A percentile compares a stretch with the other conserved stretches of the same genome.
phyloP scores from a whole-genome alignment of 2,113 vertebrate species.

The Aspiorhynchus laticeps region DNA sequence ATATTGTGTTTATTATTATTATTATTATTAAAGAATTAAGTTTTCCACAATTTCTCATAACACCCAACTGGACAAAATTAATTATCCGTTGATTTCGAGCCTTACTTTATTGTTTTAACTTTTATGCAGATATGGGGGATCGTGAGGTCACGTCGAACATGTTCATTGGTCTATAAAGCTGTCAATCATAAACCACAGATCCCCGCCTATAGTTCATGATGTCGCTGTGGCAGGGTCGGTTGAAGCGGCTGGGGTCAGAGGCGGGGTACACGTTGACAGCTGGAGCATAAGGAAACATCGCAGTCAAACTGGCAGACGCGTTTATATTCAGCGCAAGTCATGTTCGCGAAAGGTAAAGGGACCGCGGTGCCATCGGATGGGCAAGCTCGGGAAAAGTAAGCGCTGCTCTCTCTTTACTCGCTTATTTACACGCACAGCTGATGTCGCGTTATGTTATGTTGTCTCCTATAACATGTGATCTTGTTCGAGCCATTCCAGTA shows the following conservation, averaged over 20 bases:
- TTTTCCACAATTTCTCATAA: too few relatives aligned
- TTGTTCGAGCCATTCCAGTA: neutral
- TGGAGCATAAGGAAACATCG: slow-evolving; percentile 66
- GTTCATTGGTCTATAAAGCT: slow-evolving; percentile 43
- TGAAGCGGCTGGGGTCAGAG: slow-evolving; percentile 77
- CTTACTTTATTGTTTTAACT: slow-evolving; percentile 18
- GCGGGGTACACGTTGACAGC: slow-evolving; percentile 78
- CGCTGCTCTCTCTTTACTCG: neutral
- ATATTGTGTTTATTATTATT: too few relatives aligned
- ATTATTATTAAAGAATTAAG: too few relatives aligned
- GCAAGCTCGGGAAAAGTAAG: slow-evolving; percentile 86
- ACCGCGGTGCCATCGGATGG: slow-evolving; percentile 83
- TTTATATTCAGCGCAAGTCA: slow-evolving; percentile 58
- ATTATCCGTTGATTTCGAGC: neutral
- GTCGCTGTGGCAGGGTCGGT: slow-evolving; percentile 76
- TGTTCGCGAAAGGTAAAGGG: slow-evolving; percentile 85
- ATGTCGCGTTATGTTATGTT: neutral
- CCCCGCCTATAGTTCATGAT: slow-evolving; percentile 66
- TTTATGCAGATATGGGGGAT: neutral
- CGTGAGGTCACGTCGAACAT: neutral
- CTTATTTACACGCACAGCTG: neutral
- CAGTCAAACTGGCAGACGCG: slow-evolving; percentile 52
- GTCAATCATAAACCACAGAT: slow-evolving; percentile 61
- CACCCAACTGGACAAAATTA: too few relatives aligned
- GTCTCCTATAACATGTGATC: neutral